phyloP scores from a whole-genome alignment of 2,113 vertebrate species.

The Scopus umbretta region DNA sequence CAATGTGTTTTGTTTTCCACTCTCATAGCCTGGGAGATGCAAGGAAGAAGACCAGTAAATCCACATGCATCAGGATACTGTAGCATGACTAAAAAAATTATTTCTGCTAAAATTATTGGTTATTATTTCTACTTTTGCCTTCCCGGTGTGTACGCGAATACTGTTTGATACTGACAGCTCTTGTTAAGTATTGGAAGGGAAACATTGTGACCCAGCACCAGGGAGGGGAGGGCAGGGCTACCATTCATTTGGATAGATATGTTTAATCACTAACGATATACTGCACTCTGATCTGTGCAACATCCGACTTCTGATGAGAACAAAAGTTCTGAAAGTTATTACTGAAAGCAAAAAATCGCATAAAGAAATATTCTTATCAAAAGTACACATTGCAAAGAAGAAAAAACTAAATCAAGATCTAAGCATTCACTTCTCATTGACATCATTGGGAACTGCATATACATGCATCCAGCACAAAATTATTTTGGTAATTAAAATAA shows the following conservation, averaged over 20 bases:
- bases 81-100: background rate
- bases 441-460: background rate
- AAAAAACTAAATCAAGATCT: background rate
- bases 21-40: background rate
- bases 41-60: background rate
- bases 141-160: background rate
- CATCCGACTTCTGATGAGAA: background rate
- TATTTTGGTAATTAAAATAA: slow-evolving; percentile 5
- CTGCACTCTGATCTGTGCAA: background rate
- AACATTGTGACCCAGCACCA: background rate
- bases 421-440: background rate
- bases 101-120: background rate
- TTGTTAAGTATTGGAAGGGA: background rate
- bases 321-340: background rate
- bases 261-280: background rate
- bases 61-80: background rate
- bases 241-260: background rate
- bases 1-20: background rate
- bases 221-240: background rate
- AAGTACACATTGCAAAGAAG: background rate
- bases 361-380: background rate
- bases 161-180: background rate
- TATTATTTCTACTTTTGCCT: background rate
- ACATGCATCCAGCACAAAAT: background rate
- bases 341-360: background rate